Evolutionary conservation across 2,888 invertebrate species (phyloP).

Genomic region (Zygothrica quintamaculata): DNA sequence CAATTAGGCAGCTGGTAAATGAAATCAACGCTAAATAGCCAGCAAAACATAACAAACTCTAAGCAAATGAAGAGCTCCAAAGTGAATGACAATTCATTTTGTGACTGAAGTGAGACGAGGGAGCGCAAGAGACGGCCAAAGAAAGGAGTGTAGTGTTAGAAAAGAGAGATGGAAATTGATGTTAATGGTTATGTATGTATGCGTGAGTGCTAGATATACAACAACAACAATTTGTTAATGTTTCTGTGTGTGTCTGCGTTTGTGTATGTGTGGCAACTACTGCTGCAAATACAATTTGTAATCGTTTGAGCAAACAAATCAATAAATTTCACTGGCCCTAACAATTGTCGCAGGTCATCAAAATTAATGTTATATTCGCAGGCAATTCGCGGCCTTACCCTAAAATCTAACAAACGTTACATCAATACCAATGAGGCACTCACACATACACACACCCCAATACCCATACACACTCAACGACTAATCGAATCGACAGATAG

Average conservation of each 20-base stretch:
- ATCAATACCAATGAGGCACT: slow-evolving; percentile 55
- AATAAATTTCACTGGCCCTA: slow-evolving; percentile 37
- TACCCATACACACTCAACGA: too few species aligned
- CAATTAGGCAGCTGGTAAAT: slow-evolving; percentile 50
- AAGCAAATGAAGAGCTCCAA: slow-evolving; percentile 24
- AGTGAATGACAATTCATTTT: slow-evolving; percentile 26
- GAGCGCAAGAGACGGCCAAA: too few species aligned
- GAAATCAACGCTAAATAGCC: slow-evolving; percentile 57
- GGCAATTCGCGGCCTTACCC: slow-evolving; percentile 29
- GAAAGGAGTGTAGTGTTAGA: too few species aligned
- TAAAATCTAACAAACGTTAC: slow-evolving; percentile 30
- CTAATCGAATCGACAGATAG: slow-evolving; percentile 50
- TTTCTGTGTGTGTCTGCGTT: background rate
- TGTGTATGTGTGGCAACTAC: background rate
- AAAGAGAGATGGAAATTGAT: too few species aligned
- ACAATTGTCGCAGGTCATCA: slow-evolving; percentile 33
- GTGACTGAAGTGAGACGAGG: slow-evolving; percentile 15
- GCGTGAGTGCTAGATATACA: too few species aligned
- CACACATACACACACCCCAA: too few species aligned
- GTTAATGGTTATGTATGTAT: slow-evolving; percentile 32
- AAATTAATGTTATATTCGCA: slow-evolving; percentile 51
- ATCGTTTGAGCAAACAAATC: slow-evolving; percentile 43
- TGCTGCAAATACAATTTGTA: slow-evolving; percentile 39
- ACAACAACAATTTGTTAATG: slow-evolving; percentile 10
- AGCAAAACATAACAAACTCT: slow-evolving; percentile 47